Conservation (phyloP, 2,888 invertebrate genomes). For the Eupsilia transversa region DNA sequence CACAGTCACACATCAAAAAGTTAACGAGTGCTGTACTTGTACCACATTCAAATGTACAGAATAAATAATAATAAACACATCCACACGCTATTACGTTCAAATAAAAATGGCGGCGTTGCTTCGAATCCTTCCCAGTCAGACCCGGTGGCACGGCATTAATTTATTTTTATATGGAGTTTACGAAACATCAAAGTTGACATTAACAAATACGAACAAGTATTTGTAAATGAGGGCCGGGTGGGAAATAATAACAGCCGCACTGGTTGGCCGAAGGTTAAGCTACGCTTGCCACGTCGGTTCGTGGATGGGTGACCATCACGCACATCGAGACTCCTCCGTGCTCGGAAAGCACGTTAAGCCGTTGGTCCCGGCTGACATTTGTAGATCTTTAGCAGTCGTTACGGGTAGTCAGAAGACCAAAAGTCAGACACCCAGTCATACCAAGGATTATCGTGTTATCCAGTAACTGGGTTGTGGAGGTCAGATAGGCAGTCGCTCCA, state of each 20-base stretch:
- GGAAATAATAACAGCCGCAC: background rate
- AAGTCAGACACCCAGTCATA: background rate
- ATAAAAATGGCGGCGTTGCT: conserved; percentile 59
- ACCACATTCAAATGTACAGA: conserved; percentile 64
- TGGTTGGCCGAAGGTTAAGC: background rate
- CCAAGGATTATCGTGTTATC: background rate
- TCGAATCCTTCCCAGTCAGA: conserved; percentile 41
- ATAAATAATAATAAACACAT: conserved; percentile 70
- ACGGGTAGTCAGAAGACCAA: background rate
- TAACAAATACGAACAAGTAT: conserved; percentile 21
- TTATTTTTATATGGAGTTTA: conserved; percentile 50
- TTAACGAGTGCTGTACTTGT: conserved; percentile 67
- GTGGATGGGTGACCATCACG: background rate
- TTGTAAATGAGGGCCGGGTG: background rate
- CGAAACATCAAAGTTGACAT: conserved; percentile 47
- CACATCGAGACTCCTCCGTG: background rate
- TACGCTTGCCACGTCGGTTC: background rate
- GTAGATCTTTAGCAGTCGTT: background rate
- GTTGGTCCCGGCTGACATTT: background rate
- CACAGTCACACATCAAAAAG: conserved; percentile 55
- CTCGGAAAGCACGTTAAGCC: background rate
- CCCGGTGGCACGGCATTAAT: conserved; percentile 47
- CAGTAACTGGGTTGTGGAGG: background rate
- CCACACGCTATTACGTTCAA: conserved; percentile 56
- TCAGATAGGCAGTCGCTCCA: background rate